Conservation (phyloP, 2,888 invertebrate species). For the Cheilosia variabilis region DNA sequence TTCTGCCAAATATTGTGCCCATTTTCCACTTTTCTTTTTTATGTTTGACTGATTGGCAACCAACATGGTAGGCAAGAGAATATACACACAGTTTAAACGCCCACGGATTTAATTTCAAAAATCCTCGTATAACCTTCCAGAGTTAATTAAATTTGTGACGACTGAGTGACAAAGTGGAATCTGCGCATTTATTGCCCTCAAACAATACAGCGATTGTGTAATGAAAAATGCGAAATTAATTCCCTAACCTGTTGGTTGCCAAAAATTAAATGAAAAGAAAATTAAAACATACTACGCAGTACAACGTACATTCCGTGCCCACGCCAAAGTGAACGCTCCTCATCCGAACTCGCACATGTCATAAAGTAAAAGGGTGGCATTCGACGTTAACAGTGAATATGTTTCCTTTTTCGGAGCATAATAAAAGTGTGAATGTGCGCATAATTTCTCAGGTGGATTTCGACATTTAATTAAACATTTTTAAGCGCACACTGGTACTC, state of each 20-base stretch:
- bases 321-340: neutral
- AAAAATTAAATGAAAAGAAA: neutral
- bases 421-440: slow-evolving; percentile 13
- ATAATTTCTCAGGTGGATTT: slow-evolving; percentile 23
- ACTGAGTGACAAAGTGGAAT: neutral
- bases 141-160: slow-evolving; percentile 6
- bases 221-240: slow-evolving; percentile 8
- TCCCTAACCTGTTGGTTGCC: neutral
- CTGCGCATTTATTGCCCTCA: neutral
- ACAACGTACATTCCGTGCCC: neutral
- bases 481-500: neutral
- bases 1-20: too few species aligned
- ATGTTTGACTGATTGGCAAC: too few species aligned
- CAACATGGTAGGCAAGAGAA: too few species aligned
- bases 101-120: too few species aligned
- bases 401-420: slow-evolving; percentile 21
- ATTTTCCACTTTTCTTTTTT: too few species aligned
- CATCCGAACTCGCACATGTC: neutral
- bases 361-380: neutral
- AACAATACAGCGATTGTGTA: neutral
- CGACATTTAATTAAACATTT: slow-evolving; percentile 51
- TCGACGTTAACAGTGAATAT: slow-evolving; percentile 7
- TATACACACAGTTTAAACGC: too few species aligned
- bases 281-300: neutral
- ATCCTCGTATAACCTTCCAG: neutral